Evolutionary conservation across 1,140 invertebrate genomes (phyloP).

Genomic region (Hormaphis cornu): DNA sequence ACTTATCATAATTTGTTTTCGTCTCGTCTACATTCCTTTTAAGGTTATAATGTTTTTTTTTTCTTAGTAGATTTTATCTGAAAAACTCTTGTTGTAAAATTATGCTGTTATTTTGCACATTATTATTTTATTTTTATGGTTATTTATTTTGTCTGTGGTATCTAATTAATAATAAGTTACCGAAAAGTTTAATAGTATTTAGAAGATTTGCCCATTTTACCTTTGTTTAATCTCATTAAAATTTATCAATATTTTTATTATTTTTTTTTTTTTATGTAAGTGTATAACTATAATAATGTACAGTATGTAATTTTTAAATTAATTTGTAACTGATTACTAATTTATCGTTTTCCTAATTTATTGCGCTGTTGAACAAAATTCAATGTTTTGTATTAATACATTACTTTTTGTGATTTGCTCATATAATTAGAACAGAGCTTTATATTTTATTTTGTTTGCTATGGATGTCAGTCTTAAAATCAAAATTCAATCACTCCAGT

Average conservation of each 20-base stretch:
- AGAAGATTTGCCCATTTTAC: not conserved
- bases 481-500: not conserved
- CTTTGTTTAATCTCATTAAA: not conserved
- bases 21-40: not conserved
- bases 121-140: not conserved
- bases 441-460: not conserved
- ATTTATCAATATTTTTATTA: not conserved
- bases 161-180: constrained; percentile 8
- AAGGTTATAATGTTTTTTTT: not conserved
- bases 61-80: not conserved
- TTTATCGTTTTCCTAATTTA: too few relatives aligned
- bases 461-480: too few relatives aligned
- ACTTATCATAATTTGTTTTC: not conserved
- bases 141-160: constrained; percentile 1
- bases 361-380: too few relatives aligned
- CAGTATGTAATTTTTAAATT: not conserved
- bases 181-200: constrained; percentile 14
- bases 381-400: too few relatives aligned
- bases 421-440: not conserved
- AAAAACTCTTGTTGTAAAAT: not conserved
- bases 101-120: not conserved
- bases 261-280: not conserved
- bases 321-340: too few relatives aligned
- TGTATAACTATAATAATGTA: too few relatives aligned
- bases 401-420: too few relatives aligned